Conservation (phyloP, 2,113 vertebrate genomes). For the Cephalopholis sonnerati region DNA sequence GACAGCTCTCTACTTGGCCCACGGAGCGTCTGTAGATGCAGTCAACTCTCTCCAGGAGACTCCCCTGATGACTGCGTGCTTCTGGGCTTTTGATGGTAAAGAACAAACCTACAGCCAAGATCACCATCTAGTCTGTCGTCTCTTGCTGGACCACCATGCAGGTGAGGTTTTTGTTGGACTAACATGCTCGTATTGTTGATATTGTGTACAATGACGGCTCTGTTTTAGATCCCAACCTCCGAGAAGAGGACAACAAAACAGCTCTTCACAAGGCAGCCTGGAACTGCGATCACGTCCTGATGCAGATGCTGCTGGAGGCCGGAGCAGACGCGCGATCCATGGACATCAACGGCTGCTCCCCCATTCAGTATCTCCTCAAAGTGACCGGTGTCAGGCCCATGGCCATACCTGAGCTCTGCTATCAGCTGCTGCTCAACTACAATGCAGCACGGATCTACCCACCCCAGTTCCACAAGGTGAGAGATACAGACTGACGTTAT, state of each 20-base stretch:
- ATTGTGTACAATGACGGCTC: neutral
- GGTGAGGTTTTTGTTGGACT: slow-evolving; percentile 39
- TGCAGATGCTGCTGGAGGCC: slow-evolving; percentile 93
- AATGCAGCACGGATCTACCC: slow-evolving; percentile 93
- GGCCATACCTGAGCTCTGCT: slow-evolving; percentile 90
- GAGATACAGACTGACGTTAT: neutral
- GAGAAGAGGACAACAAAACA: slow-evolving; percentile 92
- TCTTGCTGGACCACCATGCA: slow-evolving; percentile 90
- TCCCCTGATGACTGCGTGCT: slow-evolving; percentile 89
- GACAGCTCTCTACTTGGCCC: slow-evolving; percentile 88
- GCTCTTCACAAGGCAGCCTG: slow-evolving; percentile 96
- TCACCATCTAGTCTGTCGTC: slow-evolving; percentile 91
- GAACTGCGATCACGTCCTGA: slow-evolving; percentile 94
- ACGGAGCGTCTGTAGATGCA: slow-evolving; percentile 88
- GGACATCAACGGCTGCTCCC: slow-evolving; percentile 94
- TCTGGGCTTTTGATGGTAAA: slow-evolving; percentile 91
- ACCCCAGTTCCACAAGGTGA: slow-evolving; percentile 96
- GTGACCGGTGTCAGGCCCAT: slow-evolving; percentile 89
- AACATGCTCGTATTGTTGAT: neutral
- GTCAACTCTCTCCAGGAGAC: slow-evolving; percentile 91
- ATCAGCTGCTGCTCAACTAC: slow-evolving; percentile 93
- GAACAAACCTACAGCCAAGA: slow-evolving; percentile 90
- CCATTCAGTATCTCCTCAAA: slow-evolving; percentile 94
- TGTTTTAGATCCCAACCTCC: slow-evolving; percentile 85
- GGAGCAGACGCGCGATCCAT: slow-evolving; percentile 89